phyloP scores from a whole-genome alignment of 2,797 vertebrate species.

The Dendrocincla tyrannina region DNA sequence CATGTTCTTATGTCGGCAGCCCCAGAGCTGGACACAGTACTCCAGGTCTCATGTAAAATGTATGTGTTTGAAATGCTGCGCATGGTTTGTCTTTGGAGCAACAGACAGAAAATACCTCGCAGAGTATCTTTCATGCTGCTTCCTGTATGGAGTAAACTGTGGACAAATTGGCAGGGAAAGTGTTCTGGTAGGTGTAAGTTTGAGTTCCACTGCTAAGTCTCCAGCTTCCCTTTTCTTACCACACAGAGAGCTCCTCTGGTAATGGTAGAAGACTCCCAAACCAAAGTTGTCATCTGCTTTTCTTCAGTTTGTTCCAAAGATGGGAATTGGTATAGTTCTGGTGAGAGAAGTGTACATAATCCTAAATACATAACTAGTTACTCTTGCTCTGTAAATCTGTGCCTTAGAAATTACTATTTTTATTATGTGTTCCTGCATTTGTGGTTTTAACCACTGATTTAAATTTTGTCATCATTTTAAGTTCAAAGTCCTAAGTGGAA shows the following conservation, averaged over 20 bases:
- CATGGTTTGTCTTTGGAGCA: not conserved
- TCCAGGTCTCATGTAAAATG: not conserved
- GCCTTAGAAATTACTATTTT: not conserved
- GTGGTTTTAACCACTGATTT: not conserved
- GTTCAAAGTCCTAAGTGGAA: not conserved
- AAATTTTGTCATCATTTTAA: not conserved
- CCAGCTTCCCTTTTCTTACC: not conserved
- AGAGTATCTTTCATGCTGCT: not conserved
- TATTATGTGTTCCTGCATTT: not conserved
- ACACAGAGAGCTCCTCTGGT: not conserved
- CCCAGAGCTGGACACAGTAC: not conserved
- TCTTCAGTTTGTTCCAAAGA: not conserved
- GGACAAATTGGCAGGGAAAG: not conserved
- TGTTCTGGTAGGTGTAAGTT: not conserved
- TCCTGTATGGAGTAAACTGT: not conserved
- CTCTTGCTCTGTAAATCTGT: not conserved
- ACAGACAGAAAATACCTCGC: not conserved
- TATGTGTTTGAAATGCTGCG: not conserved
- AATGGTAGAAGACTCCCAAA: not conserved
- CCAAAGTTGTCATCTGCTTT: not conserved
- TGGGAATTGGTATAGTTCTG: not conserved
- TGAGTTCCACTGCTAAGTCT: not conserved
- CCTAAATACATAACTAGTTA: not conserved
- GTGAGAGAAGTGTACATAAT: not conserved
- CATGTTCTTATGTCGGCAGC: not conserved